Conservation (phyloP, 2,888 invertebrate species). For the Hyppa rectilinea region DNA sequence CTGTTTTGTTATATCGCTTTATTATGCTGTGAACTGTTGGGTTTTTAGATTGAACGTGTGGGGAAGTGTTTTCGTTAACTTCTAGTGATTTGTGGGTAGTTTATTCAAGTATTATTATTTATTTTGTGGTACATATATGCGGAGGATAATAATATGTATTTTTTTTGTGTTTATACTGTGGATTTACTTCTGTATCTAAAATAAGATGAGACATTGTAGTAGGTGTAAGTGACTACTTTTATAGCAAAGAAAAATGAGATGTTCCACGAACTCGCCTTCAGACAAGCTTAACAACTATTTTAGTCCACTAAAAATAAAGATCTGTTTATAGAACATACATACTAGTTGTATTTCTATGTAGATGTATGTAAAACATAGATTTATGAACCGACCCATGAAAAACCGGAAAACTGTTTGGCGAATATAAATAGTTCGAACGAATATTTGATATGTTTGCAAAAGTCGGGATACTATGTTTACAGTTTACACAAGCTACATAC, state of each 20-base stretch:
- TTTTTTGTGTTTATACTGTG: neutral
- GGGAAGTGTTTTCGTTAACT: conserved; percentile 42
- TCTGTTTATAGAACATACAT: neutral
- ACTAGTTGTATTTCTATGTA: neutral
- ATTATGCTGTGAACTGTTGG: conserved; percentile 60
- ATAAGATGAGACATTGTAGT: neutral
- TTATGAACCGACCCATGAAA: conserved; percentile 29
- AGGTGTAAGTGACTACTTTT: no score
- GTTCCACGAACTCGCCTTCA: neutral
- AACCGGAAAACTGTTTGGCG: conserved; percentile 21
- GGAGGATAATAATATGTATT: neutral
- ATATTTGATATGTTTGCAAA: conserved; percentile 12
- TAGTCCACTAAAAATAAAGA: neutral
- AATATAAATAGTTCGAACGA: conserved; percentile 26
- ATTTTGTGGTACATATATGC: neutral
- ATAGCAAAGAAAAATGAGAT: neutral
- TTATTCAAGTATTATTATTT: conserved; percentile 20
- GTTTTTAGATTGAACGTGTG: conserved; percentile 46
- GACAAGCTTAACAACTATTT: neutral
- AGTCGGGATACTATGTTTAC: neutral
- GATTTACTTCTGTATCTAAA: neutral
- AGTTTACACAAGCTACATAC: neutral
- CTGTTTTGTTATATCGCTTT: conserved; percentile 57
- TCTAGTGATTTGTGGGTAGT: conserved; percentile 48
- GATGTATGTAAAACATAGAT: conserved; percentile 6